Evolutionary conservation across 2,113 vertebrate species (phyloP), one percentile per base, ranked within the genome.

Genomic region (Monopterus albus): DNA sequence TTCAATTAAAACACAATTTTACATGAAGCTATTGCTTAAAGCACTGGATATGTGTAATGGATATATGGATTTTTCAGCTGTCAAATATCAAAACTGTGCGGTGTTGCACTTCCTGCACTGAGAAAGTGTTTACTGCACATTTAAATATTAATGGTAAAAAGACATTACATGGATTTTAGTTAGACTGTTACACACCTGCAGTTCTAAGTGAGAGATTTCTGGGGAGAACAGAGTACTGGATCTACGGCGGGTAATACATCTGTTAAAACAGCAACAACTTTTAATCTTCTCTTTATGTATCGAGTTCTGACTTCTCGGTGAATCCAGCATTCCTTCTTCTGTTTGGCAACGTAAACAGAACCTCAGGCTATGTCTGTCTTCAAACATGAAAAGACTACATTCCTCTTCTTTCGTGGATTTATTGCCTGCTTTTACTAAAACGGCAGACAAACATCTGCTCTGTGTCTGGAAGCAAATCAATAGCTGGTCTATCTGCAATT

Each of bases 371-470:
- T 4, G 17, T 28, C 8, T 57, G 2, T 7, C 17, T 13, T 14
- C 7, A 21, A n/a, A 55, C 51, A 73, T 15, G 18, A 51, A 62
- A 50, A 31, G 38, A 14, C 23, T 18, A 33, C 23, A 46, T 53
- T 60, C 61, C 13, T 69, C 36, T 28, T 40, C 71, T 36, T 43
- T 4, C 56, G 33, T 59, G 45, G 38, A 63, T 69, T 75, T 43
- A 49, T 40, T 17, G 51, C 13, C 29, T 36, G 58, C 52, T 49
- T 72, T 43, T n/a, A 29, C 67, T 66, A 11, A 73, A 78, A 50
- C 47, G 56, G 70, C 60, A 75, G 36, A 66, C 60, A 40, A 64
- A 72, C 75, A 79, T 75, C 66, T 81, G 72, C 49, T 71, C 10
- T 2, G 10, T 42, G 71, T 63, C 65, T 79, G 66, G 71, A 68